Evolutionary conservation across 2,797 vertebrate species (phyloP), one percentile per base, ranked within the genome.

Genomic region (Ciconia nigra): DNA sequence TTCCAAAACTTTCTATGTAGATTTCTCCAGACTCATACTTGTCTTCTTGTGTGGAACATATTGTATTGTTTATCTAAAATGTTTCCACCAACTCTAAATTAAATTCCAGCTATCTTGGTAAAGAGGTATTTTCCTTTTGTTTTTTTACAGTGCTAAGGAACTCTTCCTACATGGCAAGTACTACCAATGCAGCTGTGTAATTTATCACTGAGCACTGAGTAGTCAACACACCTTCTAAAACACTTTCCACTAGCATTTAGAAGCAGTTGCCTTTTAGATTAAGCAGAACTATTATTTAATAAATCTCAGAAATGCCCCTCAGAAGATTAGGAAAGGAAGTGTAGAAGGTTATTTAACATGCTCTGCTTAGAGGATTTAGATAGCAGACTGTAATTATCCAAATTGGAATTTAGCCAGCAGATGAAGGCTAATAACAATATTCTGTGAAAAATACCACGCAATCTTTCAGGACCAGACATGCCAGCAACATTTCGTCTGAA

Each of bases 351-450:
- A 92, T 87, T 94, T 93, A 89, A 89, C 89, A 81, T 84, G 87
- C 25, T 71, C 31, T 90, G 73, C 62, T 83, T 66, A 89, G 71
- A 90, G 58, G 85, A 90, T 95, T 94, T 82, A 92, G 42, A 89
- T 55, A 91, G 73, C 73, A 96, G 87, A 78, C 83, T 85, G 62
- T 66, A 95, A 96, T 95, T 91, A 94, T 67, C 69, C 41, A 70
- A 91, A 93, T 70, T 89, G 84, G 84, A 96, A 94, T 94, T 95
- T 59, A 88, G 89, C 93, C 95, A 95, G 66, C 20, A 88, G 76
- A 83, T 62, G 87, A 89, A 93, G 46, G 71, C 74, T 89, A 95
- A 82, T 94, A 90, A 71, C 63, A 97, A 83, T 88, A 73, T 82
- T 83, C 69, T 74, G 42, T 79, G 84, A 96, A 89, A 94, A 96